Percentiles rank a stretch among this genome's conserved stretches.
Conservation (phyloP, 2,888 invertebrate species). For the Plagodis dolabraria region DNA sequence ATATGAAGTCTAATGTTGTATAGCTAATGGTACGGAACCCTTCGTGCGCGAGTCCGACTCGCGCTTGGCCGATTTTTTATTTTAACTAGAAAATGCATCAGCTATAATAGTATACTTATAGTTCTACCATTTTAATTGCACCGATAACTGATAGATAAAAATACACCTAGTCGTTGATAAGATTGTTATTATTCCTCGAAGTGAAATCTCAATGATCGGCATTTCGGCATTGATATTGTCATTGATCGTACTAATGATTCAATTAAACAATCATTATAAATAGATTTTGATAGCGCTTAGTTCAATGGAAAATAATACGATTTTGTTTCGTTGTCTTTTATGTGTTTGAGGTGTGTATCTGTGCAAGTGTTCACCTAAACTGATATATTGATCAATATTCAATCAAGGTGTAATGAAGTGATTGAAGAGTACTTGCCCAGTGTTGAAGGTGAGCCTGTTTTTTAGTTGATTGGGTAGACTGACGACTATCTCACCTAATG, state of each 20-base stretch:
- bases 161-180: conserved; percentile 40
- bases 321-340: conserved; percentile 1
- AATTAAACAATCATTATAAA: conserved; percentile 19
- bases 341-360: not conserved
- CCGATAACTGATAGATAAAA: conserved; percentile 37
- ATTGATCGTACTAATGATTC: conserved; percentile 21
- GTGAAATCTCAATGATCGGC: conserved; percentile 26
- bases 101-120: conserved; percentile 3
- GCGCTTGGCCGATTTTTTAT: no score
- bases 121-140: conserved; percentile 30
- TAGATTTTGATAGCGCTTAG: conserved; percentile 17
- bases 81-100: conserved; percentile 13
- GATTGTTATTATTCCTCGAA: conserved; percentile 40
- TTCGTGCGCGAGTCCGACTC: no score
- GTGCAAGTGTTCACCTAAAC: no score
- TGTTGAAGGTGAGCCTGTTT: no score
- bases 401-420: no score
- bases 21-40: no score
- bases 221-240: conserved; percentile 19
- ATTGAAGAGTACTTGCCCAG: no score
- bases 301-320: conserved; percentile 7
- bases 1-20: no score
- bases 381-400: no score
- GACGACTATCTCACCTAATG: no score
- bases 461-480: no score